phyloP scores from a whole-genome alignment of 2,888 invertebrate species.

The Selenia dentaria region DNA sequence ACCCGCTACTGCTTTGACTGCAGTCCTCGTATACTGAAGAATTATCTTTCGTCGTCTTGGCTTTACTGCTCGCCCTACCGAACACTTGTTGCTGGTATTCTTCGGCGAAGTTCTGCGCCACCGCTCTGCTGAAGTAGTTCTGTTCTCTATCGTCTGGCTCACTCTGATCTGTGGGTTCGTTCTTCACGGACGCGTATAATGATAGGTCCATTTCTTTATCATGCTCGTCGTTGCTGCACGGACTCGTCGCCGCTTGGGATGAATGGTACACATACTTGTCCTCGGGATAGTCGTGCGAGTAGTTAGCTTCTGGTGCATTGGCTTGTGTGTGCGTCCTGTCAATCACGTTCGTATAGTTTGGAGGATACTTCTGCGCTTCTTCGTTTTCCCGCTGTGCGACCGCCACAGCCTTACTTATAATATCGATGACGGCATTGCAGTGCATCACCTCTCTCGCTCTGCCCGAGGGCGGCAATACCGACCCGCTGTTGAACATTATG shows the following conservation, averaged over 20 bases:
- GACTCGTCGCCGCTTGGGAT: conserved; percentile 59
- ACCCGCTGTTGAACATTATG: conserved; percentile 85
- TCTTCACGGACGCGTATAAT: conserved; percentile 69
- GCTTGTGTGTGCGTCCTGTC: conserved; percentile 56
- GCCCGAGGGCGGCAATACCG: conserved; percentile 82
- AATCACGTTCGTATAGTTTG: conserved; percentile 63
- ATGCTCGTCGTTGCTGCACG: conserved; percentile 66
- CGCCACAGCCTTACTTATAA: conserved; percentile 80
- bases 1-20: conserved; percentile 88
- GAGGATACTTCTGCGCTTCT: conserved; percentile 66
- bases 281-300: conserved; percentile 66
- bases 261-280: conserved; percentile 66
- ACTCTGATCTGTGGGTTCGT: conserved; percentile 62
- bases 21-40: conserved; percentile 83
- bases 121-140: conserved; percentile 52
- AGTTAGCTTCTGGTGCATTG: conserved; percentile 44
- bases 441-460: conserved; percentile 81
- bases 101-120: conserved; percentile 59
- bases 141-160: conserved; percentile 48
- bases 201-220: conserved; percentile 81
- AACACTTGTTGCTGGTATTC: conserved; percentile 71
- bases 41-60: conserved; percentile 69
- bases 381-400: conserved; percentile 80
- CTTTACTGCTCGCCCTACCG: conserved; percentile 53
- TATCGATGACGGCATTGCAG: conserved; percentile 81